These are phyloP conservation scores for Suricata suricatta DNA, from an alignment of 2,113 vertebrate genomes.

Conservation along the genomic window DNA sequence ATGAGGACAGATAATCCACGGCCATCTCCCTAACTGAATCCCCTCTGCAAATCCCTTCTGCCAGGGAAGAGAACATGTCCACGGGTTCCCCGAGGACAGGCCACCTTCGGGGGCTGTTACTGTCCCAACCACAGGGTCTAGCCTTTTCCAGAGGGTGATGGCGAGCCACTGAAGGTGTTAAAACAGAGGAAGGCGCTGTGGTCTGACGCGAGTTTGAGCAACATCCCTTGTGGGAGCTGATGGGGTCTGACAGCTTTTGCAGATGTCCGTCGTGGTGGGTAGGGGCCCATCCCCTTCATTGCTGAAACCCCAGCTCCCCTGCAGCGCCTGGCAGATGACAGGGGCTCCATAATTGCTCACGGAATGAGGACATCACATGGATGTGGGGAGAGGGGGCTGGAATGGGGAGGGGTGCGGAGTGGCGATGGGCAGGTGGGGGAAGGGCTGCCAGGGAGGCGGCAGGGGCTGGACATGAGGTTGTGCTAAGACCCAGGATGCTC, in stretches of 20 bases:
- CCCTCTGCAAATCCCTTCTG: neutral
- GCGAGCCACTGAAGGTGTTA: neutral
- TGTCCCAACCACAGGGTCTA: neutral
- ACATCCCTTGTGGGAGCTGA: neutral
- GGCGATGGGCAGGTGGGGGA: neutral
- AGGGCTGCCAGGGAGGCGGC: neutral
- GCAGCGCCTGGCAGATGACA: neutral
- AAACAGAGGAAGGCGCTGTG: neutral
- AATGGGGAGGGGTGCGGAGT: too few relatives aligned
- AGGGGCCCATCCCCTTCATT: fast-evolving
- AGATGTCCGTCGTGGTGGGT: neutral
- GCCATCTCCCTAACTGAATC: neutral
- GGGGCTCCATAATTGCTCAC: neutral
- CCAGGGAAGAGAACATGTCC: fast-evolving
- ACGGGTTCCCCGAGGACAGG: neutral
- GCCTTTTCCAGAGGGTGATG: neutral
- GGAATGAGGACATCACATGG: neutral
- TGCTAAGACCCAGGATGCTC: neutral
- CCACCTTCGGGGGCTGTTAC: neutral
- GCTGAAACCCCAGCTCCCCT: neutral
- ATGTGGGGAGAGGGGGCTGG: neutral
- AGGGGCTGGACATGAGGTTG: fast-evolving
- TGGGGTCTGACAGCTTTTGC: neutral
- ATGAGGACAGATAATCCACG: neutral
- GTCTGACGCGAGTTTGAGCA: neutral